Evolutionary conservation across 2,888 invertebrate genomes (phyloP).

Genomic region (Xestoiulus laeticollis): DNA sequence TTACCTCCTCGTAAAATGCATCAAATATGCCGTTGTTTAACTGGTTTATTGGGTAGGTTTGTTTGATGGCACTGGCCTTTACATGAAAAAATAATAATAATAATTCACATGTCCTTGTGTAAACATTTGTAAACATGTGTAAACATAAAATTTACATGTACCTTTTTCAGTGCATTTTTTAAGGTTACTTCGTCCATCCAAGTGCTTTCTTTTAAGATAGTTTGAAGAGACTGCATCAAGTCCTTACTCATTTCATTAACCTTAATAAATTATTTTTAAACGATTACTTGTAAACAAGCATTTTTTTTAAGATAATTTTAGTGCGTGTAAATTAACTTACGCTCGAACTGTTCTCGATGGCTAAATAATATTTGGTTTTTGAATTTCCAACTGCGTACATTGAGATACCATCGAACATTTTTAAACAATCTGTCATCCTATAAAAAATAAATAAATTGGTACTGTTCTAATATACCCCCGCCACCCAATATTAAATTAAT

Average conservation of each 20-base stretch:
- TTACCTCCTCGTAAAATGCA: slow-evolving; percentile 48
- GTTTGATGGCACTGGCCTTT: slow-evolving; percentile 51
- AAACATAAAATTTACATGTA: neutral
- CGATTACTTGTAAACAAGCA: too few relatives aligned
- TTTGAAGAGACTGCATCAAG: neutral
- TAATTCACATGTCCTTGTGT: too few relatives aligned
- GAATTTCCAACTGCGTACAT: neutral
- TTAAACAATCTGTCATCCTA: slow-evolving; percentile 48
- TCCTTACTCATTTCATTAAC: slow-evolving; percentile 50
- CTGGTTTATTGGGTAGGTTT: slow-evolving; percentile 45
- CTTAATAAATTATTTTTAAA: too few relatives aligned
- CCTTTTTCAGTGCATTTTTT: slow-evolving; percentile 50
- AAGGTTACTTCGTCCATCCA: slow-evolving; percentile 53
- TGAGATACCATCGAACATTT: slow-evolving; percentile 5
- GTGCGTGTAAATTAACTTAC: too few relatives aligned
- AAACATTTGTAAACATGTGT: too few relatives aligned
- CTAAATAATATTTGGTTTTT: slow-evolving; percentile 43
- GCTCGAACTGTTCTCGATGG: slow-evolving; percentile 13
- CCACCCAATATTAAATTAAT: too few relatives aligned
- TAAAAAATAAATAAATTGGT: neutral
- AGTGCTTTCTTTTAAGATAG: slow-evolving; percentile 39
- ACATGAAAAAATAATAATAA: too few relatives aligned
- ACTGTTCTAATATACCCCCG: too few relatives aligned
- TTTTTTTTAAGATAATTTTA: too few relatives aligned
- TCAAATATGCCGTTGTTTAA: slow-evolving; percentile 34